These are phyloP conservation scores for Sebastes hubbsi DNA, from an alignment of 2,797 vertebrate species.

Conservation along the genomic window DNA sequence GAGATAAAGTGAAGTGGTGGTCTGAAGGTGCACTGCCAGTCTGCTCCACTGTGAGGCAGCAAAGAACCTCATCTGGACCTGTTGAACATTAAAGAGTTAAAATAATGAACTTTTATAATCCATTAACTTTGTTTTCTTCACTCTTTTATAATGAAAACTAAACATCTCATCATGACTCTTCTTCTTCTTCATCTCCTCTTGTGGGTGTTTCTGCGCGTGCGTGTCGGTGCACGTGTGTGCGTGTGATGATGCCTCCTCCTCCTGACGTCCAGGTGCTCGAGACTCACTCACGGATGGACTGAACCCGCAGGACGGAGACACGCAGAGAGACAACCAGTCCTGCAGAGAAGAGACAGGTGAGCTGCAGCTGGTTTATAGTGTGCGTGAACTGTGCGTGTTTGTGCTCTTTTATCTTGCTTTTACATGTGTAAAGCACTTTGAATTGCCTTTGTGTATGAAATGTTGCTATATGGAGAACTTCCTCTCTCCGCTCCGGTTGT, in stretches of 20 bases:
- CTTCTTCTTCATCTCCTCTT: neutral
- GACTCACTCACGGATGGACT: conserved; percentile 39
- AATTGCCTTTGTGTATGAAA: too few species aligned
- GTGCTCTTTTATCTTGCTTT: too few species aligned
- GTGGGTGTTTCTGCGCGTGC: neutral
- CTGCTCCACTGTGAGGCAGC: neutral
- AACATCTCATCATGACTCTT: neutral
- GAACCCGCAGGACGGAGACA: conserved; percentile 68
- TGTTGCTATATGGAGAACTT: neutral
- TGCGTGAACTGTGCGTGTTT: neutral
- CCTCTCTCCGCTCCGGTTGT: neutral
- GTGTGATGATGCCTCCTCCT: conserved; percentile 23
- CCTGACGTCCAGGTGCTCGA: conserved; percentile 55
- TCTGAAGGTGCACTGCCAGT: neutral
- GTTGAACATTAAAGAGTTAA: neutral
- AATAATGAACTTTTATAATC: neutral
- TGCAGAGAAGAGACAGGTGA: conserved; percentile 52
- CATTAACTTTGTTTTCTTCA: neutral
- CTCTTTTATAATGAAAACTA: neutral
- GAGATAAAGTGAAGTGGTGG: too few species aligned
- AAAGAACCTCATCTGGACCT: neutral
- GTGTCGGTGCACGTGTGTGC: neutral
- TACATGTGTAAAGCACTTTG: too few species aligned
- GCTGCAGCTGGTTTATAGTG: neutral
- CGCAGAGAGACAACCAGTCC: neutral